Percentiles rank a stretch among this genome's conserved stretches.
Conservation (phyloP, 2,797 vertebrate species). For the Amblyraja radiata region DNA sequence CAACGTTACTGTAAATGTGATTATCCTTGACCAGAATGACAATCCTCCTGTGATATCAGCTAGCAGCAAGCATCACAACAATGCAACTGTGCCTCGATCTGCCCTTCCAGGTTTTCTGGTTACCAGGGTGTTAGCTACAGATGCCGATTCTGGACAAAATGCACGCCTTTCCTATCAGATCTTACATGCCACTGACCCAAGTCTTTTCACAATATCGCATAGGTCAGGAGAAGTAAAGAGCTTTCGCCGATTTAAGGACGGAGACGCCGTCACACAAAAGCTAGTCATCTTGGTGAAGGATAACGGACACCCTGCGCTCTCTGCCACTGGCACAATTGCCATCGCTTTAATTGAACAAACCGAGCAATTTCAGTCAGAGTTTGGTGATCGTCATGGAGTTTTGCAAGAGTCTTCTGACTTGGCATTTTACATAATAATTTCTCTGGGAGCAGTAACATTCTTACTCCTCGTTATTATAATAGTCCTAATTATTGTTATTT, state of each 20-base stretch:
- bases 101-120: conserved; percentile 58
- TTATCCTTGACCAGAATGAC: conserved; percentile 62
- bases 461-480: conserved; percentile 47
- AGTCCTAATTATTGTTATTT: conserved; percentile 13
- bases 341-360: conserved; percentile 52
- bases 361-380: conserved; percentile 40
- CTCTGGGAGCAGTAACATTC: conserved; percentile 44
- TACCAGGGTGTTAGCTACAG: conserved; percentile 60
- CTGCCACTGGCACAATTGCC: conserved; percentile 54
- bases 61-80: conserved; percentile 27
- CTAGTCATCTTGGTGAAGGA: conserved; percentile 60
- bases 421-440: conserved; percentile 47
- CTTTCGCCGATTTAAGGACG: conserved; percentile 51
- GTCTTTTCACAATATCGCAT: neutral
- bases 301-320: conserved; percentile 56
- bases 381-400: neutral
- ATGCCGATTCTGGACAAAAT: conserved; percentile 35
- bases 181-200: neutral
- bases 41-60: conserved; percentile 52
- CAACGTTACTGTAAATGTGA: conserved; percentile 53
- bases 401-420: conserved; percentile 41
- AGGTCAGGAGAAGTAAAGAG: neutral
- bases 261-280: conserved; percentile 61
- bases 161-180: conserved; percentile 18
- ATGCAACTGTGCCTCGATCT: conserved; percentile 53